Conservation (phyloP, 2,797 vertebrate species). For the Gobio occitaniae region DNA sequence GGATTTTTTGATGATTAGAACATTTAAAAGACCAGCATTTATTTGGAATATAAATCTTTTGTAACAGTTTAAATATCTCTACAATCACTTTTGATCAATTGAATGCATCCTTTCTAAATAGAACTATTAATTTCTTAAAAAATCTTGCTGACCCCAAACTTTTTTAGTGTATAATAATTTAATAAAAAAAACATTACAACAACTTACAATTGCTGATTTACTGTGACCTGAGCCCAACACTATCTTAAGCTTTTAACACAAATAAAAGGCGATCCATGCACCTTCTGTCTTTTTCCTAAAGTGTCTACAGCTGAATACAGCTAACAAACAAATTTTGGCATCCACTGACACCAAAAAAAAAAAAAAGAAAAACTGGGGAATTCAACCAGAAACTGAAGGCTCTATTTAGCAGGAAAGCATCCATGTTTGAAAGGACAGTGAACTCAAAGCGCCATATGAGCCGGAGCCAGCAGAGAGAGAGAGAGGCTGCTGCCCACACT, state of each 20-base stretch:
- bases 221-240: neutral
- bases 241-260: constrained; percentile 1
- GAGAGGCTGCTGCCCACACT: constrained; percentile 33
- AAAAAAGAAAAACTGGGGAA: neutral
- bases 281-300: constrained; percentile 12
- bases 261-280: constrained; percentile 6
- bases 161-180: neutral
- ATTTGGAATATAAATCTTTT: too few species aligned
- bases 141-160: too few species aligned
- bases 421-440: constrained; percentile 28
- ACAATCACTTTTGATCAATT: too few species aligned
- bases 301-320: constrained; percentile 1
- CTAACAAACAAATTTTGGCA: constrained; percentile 25
- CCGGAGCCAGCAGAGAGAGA: neutral
- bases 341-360: neutral
- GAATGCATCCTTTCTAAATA: too few species aligned
- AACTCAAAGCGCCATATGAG: constrained; percentile 7
- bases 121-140: too few species aligned
- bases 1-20: too few species aligned
- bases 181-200: neutral
- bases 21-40: too few species aligned
- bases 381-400: constrained; percentile 26
- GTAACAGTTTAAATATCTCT: too few species aligned
- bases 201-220: neutral
- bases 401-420: constrained; percentile 26